Percentiles rank a stretch among this genome's conserved stretches.
phyloP scores from a whole-genome alignment of 2,797 vertebrate genomes.

The Cygnus olor region DNA sequence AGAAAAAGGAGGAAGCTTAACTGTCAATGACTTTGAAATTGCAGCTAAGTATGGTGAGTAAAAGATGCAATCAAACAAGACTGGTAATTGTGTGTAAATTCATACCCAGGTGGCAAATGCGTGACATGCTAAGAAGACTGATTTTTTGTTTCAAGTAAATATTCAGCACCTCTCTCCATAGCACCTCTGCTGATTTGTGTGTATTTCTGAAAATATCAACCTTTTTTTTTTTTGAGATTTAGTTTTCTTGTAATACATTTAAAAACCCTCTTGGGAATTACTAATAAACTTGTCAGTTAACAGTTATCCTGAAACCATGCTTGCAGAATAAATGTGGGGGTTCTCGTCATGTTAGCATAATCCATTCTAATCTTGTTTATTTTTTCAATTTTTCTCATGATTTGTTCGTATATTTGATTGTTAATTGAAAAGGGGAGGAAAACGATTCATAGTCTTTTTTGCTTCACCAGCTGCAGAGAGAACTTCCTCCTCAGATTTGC shows the following conservation, averaged over 20 bases:
- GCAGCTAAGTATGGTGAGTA: slow-evolving; percentile 86
- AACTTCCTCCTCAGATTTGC: neutral
- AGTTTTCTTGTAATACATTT: neutral
- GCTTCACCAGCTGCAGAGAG: neutral
- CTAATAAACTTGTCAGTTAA: neutral
- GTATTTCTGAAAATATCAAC: slow-evolving; percentile 1
- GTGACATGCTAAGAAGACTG: neutral
- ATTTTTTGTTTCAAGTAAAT: neutral
- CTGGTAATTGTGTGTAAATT: neutral
- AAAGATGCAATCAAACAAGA: neutral
- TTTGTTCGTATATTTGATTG: neutral
- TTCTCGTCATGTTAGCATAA: neutral
- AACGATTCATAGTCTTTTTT: neutral
- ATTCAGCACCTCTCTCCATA: neutral
- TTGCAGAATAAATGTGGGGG: neutral
- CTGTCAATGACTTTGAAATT: slow-evolving; percentile 81
- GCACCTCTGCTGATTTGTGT: neutral
- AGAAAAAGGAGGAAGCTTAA: slow-evolving; percentile 82
- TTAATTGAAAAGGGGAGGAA: neutral
- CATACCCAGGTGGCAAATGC: neutral
- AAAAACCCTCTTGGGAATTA: neutral
- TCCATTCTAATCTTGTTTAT: neutral
- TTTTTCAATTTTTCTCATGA: neutral
- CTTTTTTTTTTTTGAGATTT: neutral
- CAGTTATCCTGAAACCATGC: neutral